These are phyloP conservation scores for Tipula helvola DNA, from an alignment of 2,888 invertebrate species.

Conservation along the genomic window DNA sequence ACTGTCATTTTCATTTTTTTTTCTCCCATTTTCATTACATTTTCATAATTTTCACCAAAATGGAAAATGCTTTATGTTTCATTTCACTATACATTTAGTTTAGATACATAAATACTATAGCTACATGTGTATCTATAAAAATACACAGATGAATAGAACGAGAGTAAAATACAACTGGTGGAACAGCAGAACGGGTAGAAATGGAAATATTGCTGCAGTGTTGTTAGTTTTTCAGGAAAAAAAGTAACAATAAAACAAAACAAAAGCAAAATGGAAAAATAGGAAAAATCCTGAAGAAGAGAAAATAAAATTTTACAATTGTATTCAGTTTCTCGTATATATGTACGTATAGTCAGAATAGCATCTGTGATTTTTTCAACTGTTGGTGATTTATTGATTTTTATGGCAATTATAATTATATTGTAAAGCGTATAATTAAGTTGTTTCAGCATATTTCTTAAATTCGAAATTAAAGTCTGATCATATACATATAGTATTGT, in stretches of 20 bases:
- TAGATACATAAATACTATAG: background rate
- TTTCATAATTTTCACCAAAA: background rate
- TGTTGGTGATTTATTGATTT: conserved; percentile 10
- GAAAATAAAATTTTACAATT: background rate
- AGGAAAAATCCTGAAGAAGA: background rate
- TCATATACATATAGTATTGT: background rate
- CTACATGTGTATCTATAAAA: background rate
- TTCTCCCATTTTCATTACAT: background rate
- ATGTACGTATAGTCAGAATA: background rate
- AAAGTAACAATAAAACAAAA: background rate
- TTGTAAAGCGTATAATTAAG: background rate
- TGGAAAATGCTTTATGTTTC: background rate
- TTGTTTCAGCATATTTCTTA: background rate
- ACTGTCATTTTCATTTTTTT: background rate
- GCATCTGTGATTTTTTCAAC: background rate
- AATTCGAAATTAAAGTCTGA: background rate
- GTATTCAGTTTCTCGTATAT: background rate
- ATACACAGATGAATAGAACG: background rate
- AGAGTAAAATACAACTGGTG: background rate
- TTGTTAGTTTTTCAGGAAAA: background rate
- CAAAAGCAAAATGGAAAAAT: background rate
- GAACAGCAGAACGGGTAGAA: background rate
- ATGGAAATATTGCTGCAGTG: background rate
- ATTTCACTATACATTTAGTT: background rate
- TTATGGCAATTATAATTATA: conserved; percentile 9